Percentiles rank a stretch among this genome's conserved stretches.
Conservation (phyloP, 2,797 vertebrate genomes). For the Ciconia nigra region DNA sequence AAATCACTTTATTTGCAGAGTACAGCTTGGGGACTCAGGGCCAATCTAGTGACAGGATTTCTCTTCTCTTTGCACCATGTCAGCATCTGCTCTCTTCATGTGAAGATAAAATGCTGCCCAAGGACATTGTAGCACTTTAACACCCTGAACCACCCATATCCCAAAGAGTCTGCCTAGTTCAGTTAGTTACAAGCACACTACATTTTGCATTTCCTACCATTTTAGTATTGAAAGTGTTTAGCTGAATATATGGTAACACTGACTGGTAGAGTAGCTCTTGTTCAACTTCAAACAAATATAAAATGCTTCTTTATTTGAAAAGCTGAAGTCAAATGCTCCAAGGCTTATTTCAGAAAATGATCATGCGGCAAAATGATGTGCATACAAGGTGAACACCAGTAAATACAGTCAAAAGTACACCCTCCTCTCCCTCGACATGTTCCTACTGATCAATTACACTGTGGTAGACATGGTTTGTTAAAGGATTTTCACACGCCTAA, state of each 20-base stretch:
- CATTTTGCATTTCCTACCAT: neutral
- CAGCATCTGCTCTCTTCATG: conserved; percentile 23
- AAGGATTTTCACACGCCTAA: neutral
- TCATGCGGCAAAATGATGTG: neutral
- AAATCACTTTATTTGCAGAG: conserved; percentile 35
- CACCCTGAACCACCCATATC: neutral
- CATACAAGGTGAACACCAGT: neutral
- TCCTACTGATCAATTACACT: neutral
- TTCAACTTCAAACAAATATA: neutral
- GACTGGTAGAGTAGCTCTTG: neutral
- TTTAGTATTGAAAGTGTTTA: neutral
- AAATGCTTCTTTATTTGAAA: neutral
- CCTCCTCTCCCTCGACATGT: neutral
- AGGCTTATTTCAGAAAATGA: neutral
- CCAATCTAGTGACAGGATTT: conserved; percentile 11
- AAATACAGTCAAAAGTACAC: neutral
- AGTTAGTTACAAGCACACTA: neutral
- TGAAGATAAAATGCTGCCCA: conserved; percentile 30
- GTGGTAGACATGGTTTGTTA: neutral
- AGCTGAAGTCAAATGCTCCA: neutral
- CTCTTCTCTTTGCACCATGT: neutral
- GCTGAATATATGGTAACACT: neutral
- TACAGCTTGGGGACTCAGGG: neutral
- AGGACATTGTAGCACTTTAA: conserved; percentile 21
- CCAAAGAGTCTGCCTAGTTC: neutral